phyloP scores from a whole-genome alignment of 2,113 vertebrate genomes.

The Nothocercus julius region DNA sequence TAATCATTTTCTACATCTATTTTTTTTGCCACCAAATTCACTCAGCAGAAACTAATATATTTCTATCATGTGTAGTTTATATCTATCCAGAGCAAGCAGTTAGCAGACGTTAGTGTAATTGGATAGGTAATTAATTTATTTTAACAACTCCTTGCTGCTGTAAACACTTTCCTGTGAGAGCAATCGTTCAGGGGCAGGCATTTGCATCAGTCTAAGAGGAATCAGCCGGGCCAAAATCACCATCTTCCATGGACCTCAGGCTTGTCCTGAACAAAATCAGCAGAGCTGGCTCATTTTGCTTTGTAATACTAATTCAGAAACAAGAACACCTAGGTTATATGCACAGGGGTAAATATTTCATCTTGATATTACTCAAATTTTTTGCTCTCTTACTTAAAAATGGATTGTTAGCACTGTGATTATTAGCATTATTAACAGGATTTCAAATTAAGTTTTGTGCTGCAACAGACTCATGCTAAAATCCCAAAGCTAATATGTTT shows the following conservation, averaged over 20 bases:
- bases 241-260: neutral
- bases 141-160: neutral
- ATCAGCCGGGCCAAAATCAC: neutral
- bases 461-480: neutral
- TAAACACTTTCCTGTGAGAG: neutral
- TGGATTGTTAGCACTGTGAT: too few species aligned
- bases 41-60: neutral
- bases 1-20: neutral
- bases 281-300: neutral
- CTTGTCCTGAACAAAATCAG: neutral
- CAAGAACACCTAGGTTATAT: neutral
- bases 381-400: neutral
- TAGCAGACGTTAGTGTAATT: neutral
- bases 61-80: neutral
- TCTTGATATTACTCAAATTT: too few species aligned
- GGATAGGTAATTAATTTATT: neutral
- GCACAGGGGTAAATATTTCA: neutral
- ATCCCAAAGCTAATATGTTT: neutral
- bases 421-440: neutral
- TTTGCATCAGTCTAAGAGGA: neutral
- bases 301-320: neutral
- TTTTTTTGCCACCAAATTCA: neutral
- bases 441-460: neutral
- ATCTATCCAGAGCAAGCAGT: neutral
- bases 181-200: neutral